Evolutionary conservation across 2,888 invertebrate species (phyloP), one percentile per base, ranked within the genome.

Genomic region (Marronus borbonicus): DNA sequence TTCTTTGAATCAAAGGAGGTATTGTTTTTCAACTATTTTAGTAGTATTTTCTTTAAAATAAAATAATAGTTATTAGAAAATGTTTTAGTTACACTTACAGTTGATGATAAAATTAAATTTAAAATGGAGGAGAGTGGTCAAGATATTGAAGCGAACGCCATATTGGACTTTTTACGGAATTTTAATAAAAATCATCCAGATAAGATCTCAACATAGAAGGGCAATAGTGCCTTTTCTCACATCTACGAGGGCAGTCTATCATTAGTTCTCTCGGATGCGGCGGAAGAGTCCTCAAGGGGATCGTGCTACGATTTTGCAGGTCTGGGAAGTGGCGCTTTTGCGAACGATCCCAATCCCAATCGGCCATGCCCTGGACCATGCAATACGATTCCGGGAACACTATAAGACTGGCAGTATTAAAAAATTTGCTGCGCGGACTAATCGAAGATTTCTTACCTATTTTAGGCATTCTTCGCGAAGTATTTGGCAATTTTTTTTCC

Each of bases 201-300:
- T 70, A 50, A 3, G 70, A 70, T 31, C 1, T 24, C 8, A n/a
- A 24, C 24, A 52, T 24, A n/a, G 50, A 12, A 3, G 52, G 52
- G 17, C 52, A 52, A 70, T 31, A 70, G 28, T 70, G 70, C n/a
- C 70, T 50, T 24, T 70, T 70, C 44, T 70, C 70, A 17, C n/a
- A 17, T 17, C 70, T 52, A 17, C n/a, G 8, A 1, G 52, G 17
- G 28, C 17, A 14, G 7, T 36, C 17, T 70, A 70, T 70, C 70
- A 70, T 31, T 52, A 70, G 24, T 52, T 55, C 31, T 36, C 55
- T 17, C n/a, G 28, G 28, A n/a, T 24, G 70, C 17, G 52, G 17
- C 2, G 55, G 55, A 17, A 52, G 70, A 5, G 52, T 20, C 14
- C 3, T 36, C 17, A 70, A 28, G 8, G 31, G n/a, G 7, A 70